Conservation (phyloP, 2,113 vertebrate species). For the Pelusios castaneus region DNA sequence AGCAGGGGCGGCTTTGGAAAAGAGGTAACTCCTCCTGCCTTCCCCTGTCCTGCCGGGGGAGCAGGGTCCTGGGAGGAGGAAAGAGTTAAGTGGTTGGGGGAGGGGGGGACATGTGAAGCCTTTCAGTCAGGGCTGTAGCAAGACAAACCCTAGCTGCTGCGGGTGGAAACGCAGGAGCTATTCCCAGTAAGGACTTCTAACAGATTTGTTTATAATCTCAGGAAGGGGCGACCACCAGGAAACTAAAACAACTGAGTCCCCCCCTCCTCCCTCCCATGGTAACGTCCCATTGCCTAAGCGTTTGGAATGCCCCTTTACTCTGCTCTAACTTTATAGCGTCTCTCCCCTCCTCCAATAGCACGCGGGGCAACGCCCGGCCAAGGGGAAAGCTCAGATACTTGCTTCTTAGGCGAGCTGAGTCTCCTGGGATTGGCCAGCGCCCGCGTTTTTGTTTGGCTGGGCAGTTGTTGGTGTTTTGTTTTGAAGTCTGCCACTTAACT, state of each 20-base stretch:
- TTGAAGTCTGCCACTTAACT: not conserved
- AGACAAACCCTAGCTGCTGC: slow-evolving; percentile 11
- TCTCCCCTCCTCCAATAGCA: too few relatives aligned
- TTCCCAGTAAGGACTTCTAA: slow-evolving; percentile 24
- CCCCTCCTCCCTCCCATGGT: not conserved
- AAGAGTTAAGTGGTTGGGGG: slow-evolving; percentile 67
- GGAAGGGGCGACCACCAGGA: slow-evolving; percentile 67
- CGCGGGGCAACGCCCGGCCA: too few relatives aligned
- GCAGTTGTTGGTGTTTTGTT: too few relatives aligned
- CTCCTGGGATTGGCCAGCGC: too few relatives aligned
- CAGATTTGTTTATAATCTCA: slow-evolving; percentile 42
- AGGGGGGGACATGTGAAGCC: slow-evolving; percentile 57
- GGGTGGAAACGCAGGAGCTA: slow-evolving; percentile 24
- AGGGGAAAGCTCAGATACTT: accelerated
- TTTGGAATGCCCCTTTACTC: not conserved
- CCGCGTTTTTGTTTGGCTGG: too few relatives aligned
- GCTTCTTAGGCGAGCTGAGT: accelerated
- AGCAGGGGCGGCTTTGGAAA: not conserved
- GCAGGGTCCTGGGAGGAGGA: slow-evolving; percentile 1
- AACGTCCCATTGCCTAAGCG: accelerated
- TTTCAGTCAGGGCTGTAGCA: slow-evolving; percentile 66
- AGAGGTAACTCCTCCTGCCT: not conserved
- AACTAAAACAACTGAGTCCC: not conserved
- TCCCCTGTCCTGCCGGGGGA: not conserved
- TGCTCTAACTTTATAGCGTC: too few relatives aligned